phyloP scores from a whole-genome alignment of 2,888 invertebrate species.

The Cactoblastis cactorum region DNA sequence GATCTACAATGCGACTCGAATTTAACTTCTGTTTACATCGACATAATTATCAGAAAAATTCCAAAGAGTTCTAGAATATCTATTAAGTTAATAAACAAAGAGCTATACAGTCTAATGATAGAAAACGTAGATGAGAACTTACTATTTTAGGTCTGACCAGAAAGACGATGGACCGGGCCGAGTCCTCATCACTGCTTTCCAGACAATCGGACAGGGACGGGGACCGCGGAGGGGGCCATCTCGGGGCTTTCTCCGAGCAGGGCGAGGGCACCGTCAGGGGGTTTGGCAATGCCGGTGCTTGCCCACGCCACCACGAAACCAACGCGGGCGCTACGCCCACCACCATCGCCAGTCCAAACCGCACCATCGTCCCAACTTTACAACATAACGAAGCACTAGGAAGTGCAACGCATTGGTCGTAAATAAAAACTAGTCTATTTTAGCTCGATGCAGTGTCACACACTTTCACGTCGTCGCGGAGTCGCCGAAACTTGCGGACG shows the following conservation, averaged over 20 bases:
- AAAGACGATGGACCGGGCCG: slow-evolving; percentile 68
- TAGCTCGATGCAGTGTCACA: slow-evolving; percentile 54
- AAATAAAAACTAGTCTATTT: slow-evolving; percentile 63
- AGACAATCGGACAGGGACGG: slow-evolving; percentile 74
- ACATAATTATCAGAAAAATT: too few species aligned
- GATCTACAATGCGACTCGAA: too few species aligned
- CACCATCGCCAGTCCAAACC: slow-evolving; percentile 71
- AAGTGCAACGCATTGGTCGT: slow-evolving; percentile 51
- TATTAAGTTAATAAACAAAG: too few species aligned
- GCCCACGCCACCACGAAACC: slow-evolving; percentile 73
- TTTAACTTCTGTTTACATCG: too few species aligned
- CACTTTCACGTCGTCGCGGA: slow-evolving; percentile 50
- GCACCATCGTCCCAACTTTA: slow-evolving; percentile 54
- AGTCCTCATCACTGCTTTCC: slow-evolving; percentile 70
- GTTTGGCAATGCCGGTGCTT: slow-evolving; percentile 44
- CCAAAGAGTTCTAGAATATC: too few species aligned
- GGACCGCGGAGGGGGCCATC: slow-evolving; percentile 59
- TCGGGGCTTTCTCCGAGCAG: slow-evolving; percentile 48
- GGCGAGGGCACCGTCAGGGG: slow-evolving; percentile 41
- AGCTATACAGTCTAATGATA: too few species aligned
- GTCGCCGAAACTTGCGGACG: slow-evolving; percentile 49
- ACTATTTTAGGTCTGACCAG: slow-evolving; percentile 70
- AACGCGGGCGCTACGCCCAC: slow-evolving; percentile 74
- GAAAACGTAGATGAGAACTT: slow-evolving; percentile 41
- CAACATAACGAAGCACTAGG: slow-evolving; percentile 36